Evolutionary conservation across 2,113 vertebrate species (phyloP), one percentile per base, ranked within the genome.

Genomic region (Brienomyrus longianalis): DNA sequence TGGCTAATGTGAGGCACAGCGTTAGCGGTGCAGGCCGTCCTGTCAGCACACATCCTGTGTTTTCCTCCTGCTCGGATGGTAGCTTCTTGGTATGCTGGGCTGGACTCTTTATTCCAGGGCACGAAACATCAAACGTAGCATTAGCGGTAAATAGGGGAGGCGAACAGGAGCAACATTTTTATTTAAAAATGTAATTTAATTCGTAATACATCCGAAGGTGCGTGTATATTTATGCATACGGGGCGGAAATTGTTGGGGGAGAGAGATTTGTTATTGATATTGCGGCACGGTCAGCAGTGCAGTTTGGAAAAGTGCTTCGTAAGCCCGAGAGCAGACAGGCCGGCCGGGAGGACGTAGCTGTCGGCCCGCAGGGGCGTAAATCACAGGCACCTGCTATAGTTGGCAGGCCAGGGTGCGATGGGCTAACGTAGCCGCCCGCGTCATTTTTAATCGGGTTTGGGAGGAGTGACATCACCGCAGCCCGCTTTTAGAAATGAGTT

Each of bases 171-270:
- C 48, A 54, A 74, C 52, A 84, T 88, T 88, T 84, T 27, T 89
- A 88, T 88, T 52, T 86, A 84, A 83, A 89, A 90, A 88, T 89
- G 90, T 90, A 88, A 91, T 91, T 88, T 90, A 91, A 91, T 91
- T 90, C 86, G 90, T 89, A 91, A 90, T 50, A 87, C 50, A 88
- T 90, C 87, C 83, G 47, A 89, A 89, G 91, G 90, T 83, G 80
- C 35, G 91, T 91, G 88, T 43, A 43, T 43, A 80, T 80, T 80
- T 80, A 80, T 80, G 74, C 74, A 89, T 70, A 83, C 89, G 13
- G 48, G 23, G 39, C 48, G 11, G 54, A 88, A 23, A 92, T 90
- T 89, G 59, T 89, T 50, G 45, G 27, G 89, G 90, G 77, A 50
- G 3, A 15, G 31, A 45, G 87, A 83, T 88, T 90, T 83, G 31